These are phyloP conservation scores for Lithodes maja DNA, from an alignment of 2,888 invertebrate genomes.

Conservation along the genomic window DNA sequence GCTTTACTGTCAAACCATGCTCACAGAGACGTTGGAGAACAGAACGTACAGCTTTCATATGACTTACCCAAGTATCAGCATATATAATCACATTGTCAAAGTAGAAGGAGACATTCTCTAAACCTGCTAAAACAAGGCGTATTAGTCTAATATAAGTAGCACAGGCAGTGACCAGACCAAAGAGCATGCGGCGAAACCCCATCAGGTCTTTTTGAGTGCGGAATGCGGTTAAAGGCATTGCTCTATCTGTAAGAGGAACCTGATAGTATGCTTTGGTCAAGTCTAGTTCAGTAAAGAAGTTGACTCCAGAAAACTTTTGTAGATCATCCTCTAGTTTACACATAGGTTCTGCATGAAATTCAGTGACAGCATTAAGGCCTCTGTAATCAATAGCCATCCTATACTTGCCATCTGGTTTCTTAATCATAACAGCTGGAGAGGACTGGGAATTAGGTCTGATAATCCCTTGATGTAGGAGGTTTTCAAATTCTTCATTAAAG, in stretches of 20 bases:
- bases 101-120: no score
- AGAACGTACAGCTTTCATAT: neutral
- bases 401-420: neutral
- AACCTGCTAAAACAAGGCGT: conserved; percentile 15
- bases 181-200: conserved; percentile 17
- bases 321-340: neutral
- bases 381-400: no score
- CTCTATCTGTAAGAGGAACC: neutral
- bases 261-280: conserved; percentile 30
- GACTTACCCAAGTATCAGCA: neutral
- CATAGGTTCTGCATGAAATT: no score
- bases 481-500: neutral
- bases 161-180: no score
- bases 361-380: no score
- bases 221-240: conserved; percentile 27
- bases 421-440: neutral
- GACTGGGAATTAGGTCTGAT: neutral
- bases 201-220: conserved; percentile 28
- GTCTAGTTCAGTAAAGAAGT: conserved; percentile 41
- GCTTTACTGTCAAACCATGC: neutral
- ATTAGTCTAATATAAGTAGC: conserved; percentile 13
- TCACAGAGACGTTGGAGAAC: neutral
- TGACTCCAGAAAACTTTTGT: conserved; percentile 27
- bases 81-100: no score
- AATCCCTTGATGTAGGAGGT: neutral